Conservation (phyloP, 2,113 vertebrate species). For the Orientallactaga bullata region DNA sequence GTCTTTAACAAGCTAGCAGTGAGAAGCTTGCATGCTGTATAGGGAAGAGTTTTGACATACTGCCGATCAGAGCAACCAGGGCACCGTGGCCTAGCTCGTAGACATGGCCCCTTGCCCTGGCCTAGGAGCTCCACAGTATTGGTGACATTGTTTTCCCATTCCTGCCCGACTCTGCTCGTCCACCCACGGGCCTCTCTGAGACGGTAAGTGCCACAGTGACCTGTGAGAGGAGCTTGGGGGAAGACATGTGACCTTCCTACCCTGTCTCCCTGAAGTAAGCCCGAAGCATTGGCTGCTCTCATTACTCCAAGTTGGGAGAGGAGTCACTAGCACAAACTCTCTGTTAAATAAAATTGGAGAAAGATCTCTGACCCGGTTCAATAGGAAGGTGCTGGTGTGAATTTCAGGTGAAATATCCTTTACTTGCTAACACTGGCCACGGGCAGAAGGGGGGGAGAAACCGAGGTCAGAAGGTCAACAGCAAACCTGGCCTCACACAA, state of each 20-base stretch:
- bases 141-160: too few relatives aligned
- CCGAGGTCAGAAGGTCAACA: too few relatives aligned
- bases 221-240: not conserved
- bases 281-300: not conserved
- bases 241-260: not conserved
- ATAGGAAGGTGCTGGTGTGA: too few relatives aligned
- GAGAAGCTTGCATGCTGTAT: not conserved
- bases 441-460: too few relatives aligned
- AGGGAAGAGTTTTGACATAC: not conserved
- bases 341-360: not conserved
- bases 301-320: not conserved
- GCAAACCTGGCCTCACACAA: too few relatives aligned
- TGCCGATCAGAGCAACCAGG: not conserved
- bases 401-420: too few relatives aligned
- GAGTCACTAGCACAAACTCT: not conserved
- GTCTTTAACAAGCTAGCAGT: not conserved
- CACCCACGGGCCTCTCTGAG: not conserved
- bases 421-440: too few relatives aligned
- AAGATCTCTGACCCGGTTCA: too few relatives aligned
- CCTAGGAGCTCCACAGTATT: not conserved
- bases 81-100: not conserved
- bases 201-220: not conserved
- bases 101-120: accelerated
- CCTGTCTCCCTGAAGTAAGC: not conserved
- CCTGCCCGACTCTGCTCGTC: not conserved